Base-by-base conservation (phyloP, 1,140 invertebrate species). In the Bombus pascuorum region DNA sequence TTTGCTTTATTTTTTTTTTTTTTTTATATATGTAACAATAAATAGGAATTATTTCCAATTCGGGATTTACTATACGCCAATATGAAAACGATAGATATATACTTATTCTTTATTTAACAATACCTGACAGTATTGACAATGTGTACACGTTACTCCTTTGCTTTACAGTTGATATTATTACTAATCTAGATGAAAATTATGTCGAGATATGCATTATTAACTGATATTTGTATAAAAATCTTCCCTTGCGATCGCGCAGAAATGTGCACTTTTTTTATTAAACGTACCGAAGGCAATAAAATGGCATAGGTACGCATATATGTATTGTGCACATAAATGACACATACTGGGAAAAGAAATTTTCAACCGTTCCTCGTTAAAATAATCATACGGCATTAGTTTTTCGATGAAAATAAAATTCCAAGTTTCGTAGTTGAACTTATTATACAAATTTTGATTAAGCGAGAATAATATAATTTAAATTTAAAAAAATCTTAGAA, bases 211-310 rank as follows among this genome's bases (percentile, higher is more conserved):
- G 81, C 85, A 79, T 53, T 44, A 44, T 83, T 85, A 90, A 90
- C 85, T 82, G 68, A 87, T 86, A 90, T 32, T 75, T 79, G 79
- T 90, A 90, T 90, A 90, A 90, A 90, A 90, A 87, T 53, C 79
- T 70, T 78, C 62, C 57, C 42, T 65, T 34, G 42, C 37, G n/a
- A 68, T 10, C 37, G 42, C 85, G 53, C 57, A 57, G 53, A 85
- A 83, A 72, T 53, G 74, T 80, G 81, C 83, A 65, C 76, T 39
- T 25, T 34, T 62, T 78, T 78, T 76, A 88, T 39, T 39, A 37
- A 25, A 62, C 44, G 32, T 39, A 37, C 32, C 72, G 15, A 37
- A 76, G 59, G 65, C 53, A 66, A 85, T 80, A 83, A 89, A 82
- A 81, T 87, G 77, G 77, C 72, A 82, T 74, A 88, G 83, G 76